Percentiles rank a stretch among this genome's conserved stretches.
phyloP scores from a whole-genome alignment of 1,140 invertebrate species.

The Periplaneta americana region DNA sequence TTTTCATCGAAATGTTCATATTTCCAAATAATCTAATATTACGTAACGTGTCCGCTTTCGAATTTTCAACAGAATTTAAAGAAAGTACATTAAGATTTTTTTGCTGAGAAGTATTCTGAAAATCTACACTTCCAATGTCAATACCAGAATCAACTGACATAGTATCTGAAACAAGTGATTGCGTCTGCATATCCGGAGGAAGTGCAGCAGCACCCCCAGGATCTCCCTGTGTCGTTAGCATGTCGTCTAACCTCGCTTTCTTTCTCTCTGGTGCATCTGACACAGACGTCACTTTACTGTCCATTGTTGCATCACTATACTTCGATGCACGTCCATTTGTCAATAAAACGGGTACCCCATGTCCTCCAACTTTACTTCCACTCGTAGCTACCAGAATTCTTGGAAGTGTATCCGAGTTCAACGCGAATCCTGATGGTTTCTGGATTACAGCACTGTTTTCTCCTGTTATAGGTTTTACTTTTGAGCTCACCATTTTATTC shows the following conservation, averaged over 20 bases:
- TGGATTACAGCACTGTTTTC: background rate
- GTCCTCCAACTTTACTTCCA: background rate
- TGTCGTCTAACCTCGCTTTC: background rate
- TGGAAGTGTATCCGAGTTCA: background rate
- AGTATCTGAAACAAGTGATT: background rate
- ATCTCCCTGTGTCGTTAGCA: background rate
- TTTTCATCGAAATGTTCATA: background rate
- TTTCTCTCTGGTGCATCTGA: background rate
- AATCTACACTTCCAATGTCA: background rate
- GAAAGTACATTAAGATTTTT: background rate
- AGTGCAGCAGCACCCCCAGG: background rate
- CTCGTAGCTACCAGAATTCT: background rate
- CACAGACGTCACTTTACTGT: background rate
- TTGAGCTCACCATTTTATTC: background rate
- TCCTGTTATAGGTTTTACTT: background rate
- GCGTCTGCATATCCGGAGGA: background rate
- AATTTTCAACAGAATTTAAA: background rate
- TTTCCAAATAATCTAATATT: background rate
- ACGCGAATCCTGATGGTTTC: background rate
- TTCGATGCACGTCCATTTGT: no score
- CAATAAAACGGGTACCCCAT: background rate
- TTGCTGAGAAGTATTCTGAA: background rate
- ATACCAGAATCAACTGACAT: background rate
- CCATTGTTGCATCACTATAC: no score
- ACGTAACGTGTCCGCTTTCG: background rate